Conservation (phyloP, 30 jellyfish, hydroid and myxozoan species). For the Turritopsis rubra region DNA sequence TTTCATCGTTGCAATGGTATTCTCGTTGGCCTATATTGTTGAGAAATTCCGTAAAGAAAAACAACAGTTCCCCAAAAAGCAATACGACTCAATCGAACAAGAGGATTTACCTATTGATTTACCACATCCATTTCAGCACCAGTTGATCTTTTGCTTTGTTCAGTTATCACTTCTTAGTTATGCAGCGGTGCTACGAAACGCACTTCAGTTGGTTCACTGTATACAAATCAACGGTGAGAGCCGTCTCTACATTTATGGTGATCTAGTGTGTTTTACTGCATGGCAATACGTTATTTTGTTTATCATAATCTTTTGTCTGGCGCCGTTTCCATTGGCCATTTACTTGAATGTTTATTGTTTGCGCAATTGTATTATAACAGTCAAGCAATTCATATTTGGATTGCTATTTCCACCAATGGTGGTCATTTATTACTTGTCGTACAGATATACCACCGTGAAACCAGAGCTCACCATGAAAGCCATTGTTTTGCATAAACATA, state of each 20-base stretch:
- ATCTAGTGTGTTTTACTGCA: constrained; percentile 13
- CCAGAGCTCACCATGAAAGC: background rate
- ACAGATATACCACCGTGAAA: background rate
- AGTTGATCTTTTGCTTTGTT: constrained; percentile 17
- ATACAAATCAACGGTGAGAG: background rate
- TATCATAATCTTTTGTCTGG: constrained; percentile 14
- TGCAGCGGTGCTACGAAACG: background rate
- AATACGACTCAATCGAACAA: background rate
- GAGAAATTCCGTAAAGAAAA: background rate
- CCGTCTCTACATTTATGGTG: constrained; percentile 25
- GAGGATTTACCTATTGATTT: background rate
- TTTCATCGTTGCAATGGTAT: background rate
- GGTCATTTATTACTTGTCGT: background rate
- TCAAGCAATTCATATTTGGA: background rate
- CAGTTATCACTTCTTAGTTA: constrained; percentile 25
- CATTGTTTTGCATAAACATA: background rate
- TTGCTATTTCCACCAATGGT: background rate
- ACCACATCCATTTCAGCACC: background rate
- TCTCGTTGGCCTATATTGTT: background rate
- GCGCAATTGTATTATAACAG: constrained; percentile 1
- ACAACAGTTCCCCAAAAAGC: background rate
- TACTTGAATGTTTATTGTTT: background rate
- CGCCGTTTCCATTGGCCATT: constrained; percentile 21
- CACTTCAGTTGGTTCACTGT: constrained; percentile 25
- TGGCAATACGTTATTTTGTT: constrained; percentile 31